phyloP scores from a whole-genome alignment of 2,113 vertebrate genomes.

The Brachionichthys hirsutus region DNA sequence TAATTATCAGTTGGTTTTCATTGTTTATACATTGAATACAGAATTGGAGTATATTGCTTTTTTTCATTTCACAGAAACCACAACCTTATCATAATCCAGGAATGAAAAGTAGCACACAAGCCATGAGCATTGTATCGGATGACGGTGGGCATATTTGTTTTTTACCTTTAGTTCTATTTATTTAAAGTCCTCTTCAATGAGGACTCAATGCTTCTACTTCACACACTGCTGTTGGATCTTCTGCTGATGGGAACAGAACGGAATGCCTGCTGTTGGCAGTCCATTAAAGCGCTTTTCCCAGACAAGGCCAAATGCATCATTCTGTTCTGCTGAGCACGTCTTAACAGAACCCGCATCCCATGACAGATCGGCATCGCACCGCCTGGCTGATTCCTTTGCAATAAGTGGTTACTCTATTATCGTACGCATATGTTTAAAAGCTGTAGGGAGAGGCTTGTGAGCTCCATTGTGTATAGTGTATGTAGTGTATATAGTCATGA shows the following conservation, averaged over 20 bases:
- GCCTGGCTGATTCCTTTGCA: neutral
- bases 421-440: neutral
- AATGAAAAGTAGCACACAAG: neutral
- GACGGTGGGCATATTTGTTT: neutral
- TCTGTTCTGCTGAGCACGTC: constrained; percentile 22
- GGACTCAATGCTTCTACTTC: neutral
- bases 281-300: constrained; percentile 10
- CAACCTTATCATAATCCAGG: neutral
- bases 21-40: no score
- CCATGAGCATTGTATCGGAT: neutral
- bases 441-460: neutral
- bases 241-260: constrained; percentile 3
- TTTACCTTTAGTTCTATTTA: constrained; percentile 1
- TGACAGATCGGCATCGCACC: constrained; percentile 3
- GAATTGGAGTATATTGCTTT: neutral
- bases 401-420: neutral
- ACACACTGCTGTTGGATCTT: constrained; percentile 10
- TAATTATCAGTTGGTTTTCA: neutral
- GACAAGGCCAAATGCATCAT: constrained; percentile 22
- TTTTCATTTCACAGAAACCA: neutral
- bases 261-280: constrained; percentile 32
- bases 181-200: constrained; percentile 1
- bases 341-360: neutral
- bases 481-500: no score
- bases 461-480: neutral